Base-by-base conservation (phyloP, 2,888 invertebrate genomes). In the Agrenia bidenticulata region DNA sequence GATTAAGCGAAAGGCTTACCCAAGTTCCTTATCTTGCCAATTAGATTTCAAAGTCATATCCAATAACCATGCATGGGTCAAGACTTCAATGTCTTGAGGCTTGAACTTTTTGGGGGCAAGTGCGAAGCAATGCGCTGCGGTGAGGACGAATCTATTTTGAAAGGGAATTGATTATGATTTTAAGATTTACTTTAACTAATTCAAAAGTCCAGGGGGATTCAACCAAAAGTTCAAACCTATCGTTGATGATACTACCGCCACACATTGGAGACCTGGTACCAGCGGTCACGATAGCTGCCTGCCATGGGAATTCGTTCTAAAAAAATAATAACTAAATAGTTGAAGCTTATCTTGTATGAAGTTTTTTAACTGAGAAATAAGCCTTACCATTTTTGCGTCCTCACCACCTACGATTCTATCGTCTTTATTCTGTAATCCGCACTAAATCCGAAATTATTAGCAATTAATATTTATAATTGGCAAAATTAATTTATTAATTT, bases 291-390 rank as follows among this genome's bases (percentile, higher is more conserved):
- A 75, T 56, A 0, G 73, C 74, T 0, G 66, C 68, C 41, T 63
- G 64, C 74, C 74, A 74, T 1, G 74, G 74, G 53, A 73, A 74
- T 62, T 74, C 74, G 37, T 64, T 66, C 32, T 32, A 11, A 32
- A 32, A 32, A 32, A 32, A 32, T n/a, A n/a, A n/a, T n/a, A n/a
- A n/a, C n/a, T n/a, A n/a, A n/a, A n/a, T n/a, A n/a, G n/a, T n/a
- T n/a, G n/a, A n/a, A n/a, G n/a, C n/a, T n/a, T n/a, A n/a, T n/a
- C n/a, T n/a, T n/a, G n/a, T n/a, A n/a, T n/a, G n/a, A n/a, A n/a
- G n/a, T n/a, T n/a, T n/a, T n/a, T n/a, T n/a, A n/a, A n/a, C n/a
- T n/a, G n/a, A n/a, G n/a, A n/a, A n/a, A n/a, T n/a, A 45, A 73
- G 73, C 62, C 73, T 73, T 32, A 62, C 64, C 63, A 65, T 58